Base-by-base conservation (phyloP, 2,888 invertebrate genomes). In the Oxytorus armatus region DNA sequence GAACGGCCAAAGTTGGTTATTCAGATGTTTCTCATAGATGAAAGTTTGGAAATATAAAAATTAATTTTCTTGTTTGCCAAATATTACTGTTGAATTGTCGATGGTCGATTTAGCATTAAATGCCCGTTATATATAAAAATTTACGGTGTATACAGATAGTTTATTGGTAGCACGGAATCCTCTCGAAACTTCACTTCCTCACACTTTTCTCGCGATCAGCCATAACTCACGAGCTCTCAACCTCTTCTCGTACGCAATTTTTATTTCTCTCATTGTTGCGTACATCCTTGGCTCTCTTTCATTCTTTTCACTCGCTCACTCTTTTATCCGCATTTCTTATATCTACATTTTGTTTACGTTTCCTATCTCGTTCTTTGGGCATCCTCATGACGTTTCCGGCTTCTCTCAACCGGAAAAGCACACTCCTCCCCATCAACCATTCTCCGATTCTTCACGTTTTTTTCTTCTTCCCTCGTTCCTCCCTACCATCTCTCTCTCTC, bases 161-260 rank as follows among this genome's bases (percentile, higher is more conserved):
- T 55, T 55, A 29, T 51, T 33, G n/a, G 16, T 55, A 55, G 3
- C 16, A 23, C 42, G 42, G 68, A 73, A 61, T 42, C 36, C 73
- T 66, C 72, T 61, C 66, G 73, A 78, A 61, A 66, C 47, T 51
- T 36, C 66, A 61, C n/a, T n/a, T 23, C 11, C 61, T 11, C 29
- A 53, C 55, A 57, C 14, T 55, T 73, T 53, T 51, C 23, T 51
- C 68, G 44, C 23, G 33, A 73, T 59, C 61, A 23, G 51, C 51
- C 73, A 73, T 73, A 78, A 78, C 72, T 73, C 77, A 78, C 33
- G 44, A 33, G 53, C 59, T 53, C 25, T 53, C 66, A 61, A 61
- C 61, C 61, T n/a, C n/a, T n/a, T n/a, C 39, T 68, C 8, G 42
- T 59, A 59, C 47, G 68, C 44, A 53, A 69, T 69, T 69, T 69